Base-by-base conservation (phyloP, 2,113 vertebrate species). In the Brachionichthys hirsutus region DNA sequence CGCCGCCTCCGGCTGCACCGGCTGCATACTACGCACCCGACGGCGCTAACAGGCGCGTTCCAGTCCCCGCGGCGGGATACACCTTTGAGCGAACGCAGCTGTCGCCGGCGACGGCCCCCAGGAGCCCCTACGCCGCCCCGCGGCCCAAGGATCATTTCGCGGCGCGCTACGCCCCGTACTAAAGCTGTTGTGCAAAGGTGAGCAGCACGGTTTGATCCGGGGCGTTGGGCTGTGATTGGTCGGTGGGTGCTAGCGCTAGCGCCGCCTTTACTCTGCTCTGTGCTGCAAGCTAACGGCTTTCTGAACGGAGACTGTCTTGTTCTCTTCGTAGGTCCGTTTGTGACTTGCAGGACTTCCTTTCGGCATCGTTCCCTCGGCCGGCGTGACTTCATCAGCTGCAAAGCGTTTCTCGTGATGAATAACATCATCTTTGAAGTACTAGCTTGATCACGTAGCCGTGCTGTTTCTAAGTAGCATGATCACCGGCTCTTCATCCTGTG, bases 111-210 rank as follows among this genome's bases (percentile, higher is more conserved):
- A 84, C 94, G n/a, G 87, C 88, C 66, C 68, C 92, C 75, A 92
- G 92, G 71, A 92, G 90, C 82, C 83, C 93, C 47, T 89, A 94
- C 75, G 83, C 91, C 69, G 81, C 85, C 78, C 83, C 92, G 70
- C 93, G 92, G 22, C 44, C 87, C 70, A 89, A 87, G 82, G 94
- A 96, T 73, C 80, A 90, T 67, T 94, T 93, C 49, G 75, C 74
- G 70, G 80, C 92, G 34, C 94, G 92, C 83, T 95, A 94, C 61
- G 86, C 81, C 14, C 84, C 93, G 71, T 95, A 93, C 88, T 96
- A 91, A 92, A 75, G 67, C 74, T 76, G 18, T 19, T 62, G 71
- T 79, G 76, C 85, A 82, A 82, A 94, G 93, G 94, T 94, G 93
- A 94, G 94, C 78, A 22, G 61, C 62, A 60, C 46, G 20, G 47